Conservation (phyloP, 1,140 invertebrate species). For the Nephila pilipes region DNA sequence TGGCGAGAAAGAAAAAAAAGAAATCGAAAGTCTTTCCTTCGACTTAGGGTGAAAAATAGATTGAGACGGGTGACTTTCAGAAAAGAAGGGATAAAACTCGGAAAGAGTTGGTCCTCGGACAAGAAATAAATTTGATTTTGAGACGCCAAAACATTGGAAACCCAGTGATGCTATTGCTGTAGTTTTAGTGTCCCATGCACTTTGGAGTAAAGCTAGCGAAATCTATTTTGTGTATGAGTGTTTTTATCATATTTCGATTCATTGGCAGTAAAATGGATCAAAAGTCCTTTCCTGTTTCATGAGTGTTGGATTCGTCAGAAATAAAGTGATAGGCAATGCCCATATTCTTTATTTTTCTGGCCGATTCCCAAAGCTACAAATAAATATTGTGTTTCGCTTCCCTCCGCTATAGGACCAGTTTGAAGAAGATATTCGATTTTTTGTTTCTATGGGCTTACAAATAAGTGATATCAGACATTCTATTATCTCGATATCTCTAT, state of each 20-base stretch:
- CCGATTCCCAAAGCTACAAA: not conserved
- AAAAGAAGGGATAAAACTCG: not conserved
- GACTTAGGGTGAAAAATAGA: conserved; percentile 22
- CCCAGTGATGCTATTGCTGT: not conserved
- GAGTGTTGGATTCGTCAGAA: not conserved
- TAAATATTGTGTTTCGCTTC: too few relatives aligned
- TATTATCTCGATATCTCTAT: too few relatives aligned
- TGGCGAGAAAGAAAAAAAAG: not conserved
- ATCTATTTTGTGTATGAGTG: not conserved
- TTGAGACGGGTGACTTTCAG: conserved; percentile 5
- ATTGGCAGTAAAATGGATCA: not conserved
- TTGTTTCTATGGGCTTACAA: too few relatives aligned
- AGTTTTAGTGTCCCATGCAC: not conserved
- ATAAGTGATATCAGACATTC: too few relatives aligned
- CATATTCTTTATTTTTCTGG: not conserved
- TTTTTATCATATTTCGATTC: not conserved
- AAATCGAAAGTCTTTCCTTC: not conserved
- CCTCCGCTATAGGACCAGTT: too few relatives aligned
- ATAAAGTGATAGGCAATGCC: not conserved
- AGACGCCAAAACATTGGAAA: conserved; percentile 4
- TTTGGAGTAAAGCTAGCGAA: conserved; percentile 1
- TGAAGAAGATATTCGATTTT: too few relatives aligned
- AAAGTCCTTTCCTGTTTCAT: not conserved
- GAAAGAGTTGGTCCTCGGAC: not conserved
- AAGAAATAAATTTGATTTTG: conserved; percentile 31